Evolutionary conservation across 2,797 vertebrate species (phyloP).

Genomic region (Sebastes minor): DNA sequence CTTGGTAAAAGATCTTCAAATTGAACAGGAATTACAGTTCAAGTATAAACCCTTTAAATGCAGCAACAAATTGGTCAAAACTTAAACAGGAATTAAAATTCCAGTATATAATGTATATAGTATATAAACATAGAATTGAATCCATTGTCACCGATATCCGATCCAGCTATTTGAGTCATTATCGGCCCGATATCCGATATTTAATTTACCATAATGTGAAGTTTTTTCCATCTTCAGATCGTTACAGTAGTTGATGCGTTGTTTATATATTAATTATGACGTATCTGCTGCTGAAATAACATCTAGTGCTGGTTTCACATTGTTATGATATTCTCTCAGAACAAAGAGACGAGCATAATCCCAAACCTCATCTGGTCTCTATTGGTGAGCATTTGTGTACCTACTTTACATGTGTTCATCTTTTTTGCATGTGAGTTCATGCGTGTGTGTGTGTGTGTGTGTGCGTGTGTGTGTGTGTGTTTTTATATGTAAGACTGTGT

Average conservation of each 20-base stretch:
- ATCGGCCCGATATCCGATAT: background rate
- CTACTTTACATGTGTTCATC: background rate
- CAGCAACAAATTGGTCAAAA: too few relatives aligned
- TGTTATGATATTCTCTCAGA: background rate
- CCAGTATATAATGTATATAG: too few relatives aligned
- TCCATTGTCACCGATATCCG: background rate
- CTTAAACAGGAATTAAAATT: too few relatives aligned
- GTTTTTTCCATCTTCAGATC: background rate
- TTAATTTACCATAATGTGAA: background rate
- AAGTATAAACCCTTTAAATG: too few relatives aligned
- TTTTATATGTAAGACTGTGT: background rate
- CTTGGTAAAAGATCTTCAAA: too few relatives aligned
- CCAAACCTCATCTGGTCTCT: background rate
- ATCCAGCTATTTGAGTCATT: background rate
- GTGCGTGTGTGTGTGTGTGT: background rate
- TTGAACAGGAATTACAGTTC: too few relatives aligned
- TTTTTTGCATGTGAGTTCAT: background rate
- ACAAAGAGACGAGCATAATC: background rate
- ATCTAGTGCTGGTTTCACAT: background rate
- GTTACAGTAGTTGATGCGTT: background rate
- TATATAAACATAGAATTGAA: too few relatives aligned
- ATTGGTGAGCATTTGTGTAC: background rate
- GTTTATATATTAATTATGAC: background rate
- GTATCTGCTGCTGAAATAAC: background rate
- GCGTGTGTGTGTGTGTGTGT: background rate